These are phyloP conservation scores for Podarcis siculus DNA, from an alignment of 2,797 vertebrate genomes.

Conservation along the genomic window DNA sequence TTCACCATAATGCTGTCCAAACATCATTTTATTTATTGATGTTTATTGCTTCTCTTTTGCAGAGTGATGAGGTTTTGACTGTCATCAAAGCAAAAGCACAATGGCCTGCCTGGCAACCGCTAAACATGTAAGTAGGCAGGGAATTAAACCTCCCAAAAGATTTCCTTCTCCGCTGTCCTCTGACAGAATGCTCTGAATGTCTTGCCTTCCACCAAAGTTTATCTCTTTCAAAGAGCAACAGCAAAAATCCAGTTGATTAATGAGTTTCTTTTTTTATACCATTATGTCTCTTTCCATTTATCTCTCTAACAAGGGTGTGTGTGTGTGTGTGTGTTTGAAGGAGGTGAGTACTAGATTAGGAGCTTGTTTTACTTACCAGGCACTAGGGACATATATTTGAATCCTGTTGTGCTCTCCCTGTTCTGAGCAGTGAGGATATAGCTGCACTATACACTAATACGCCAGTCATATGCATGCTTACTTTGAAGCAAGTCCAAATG, in stretches of 20 bases:
- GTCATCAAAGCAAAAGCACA: conserved; percentile 99
- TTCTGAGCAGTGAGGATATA: background rate
- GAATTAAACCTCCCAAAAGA: conserved; percentile 29
- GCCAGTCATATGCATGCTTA: background rate
- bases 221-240: conserved; percentile 3
- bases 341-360: too few species aligned
- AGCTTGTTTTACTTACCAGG: background rate
- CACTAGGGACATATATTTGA: background rate
- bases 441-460: background rate
- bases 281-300: background rate
- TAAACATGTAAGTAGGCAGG: conserved; percentile 92
- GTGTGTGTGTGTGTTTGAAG: background rate
- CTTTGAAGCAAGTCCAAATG: background rate
- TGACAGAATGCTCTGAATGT: background rate
- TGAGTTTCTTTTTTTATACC: background rate
- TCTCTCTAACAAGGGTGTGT: background rate
- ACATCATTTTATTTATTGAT: conserved; percentile 36
- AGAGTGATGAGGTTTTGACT: conserved; percentile 97
- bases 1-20: conserved; percentile 21
- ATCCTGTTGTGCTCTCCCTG: background rate
- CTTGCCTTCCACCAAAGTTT: background rate
- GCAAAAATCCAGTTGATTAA: background rate
- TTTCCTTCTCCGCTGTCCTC: background rate
- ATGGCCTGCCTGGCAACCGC: conserved; percentile 98
- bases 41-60: conserved; percentile 68